These are phyloP conservation scores for Pseudomyrmex dendroicus DNA, from an alignment of 1,140 invertebrate species.

Conservation along the genomic window DNA sequence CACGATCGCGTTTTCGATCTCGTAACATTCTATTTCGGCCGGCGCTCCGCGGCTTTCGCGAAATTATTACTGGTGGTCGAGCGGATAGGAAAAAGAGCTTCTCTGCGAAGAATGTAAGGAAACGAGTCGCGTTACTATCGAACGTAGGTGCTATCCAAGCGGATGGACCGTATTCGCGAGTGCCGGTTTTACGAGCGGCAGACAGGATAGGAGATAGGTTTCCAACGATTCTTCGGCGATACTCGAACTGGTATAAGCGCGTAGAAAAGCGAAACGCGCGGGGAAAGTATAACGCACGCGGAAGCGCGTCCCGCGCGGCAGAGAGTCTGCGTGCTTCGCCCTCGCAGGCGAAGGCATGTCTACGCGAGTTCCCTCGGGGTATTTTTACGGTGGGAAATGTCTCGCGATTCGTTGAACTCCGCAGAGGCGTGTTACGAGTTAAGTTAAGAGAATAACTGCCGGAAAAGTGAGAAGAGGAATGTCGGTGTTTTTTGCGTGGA, in stretches of 20 bases:
- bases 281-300: constrained; percentile 35
- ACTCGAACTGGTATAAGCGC: constrained; percentile 28
- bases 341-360: constrained; percentile 33
- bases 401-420: constrained; percentile 53
- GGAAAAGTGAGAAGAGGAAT: background rate
- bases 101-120: constrained; percentile 33
- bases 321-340: constrained; percentile 26
- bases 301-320: background rate
- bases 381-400: constrained; percentile 47
- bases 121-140: constrained; percentile 60
- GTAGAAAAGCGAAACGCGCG: constrained; percentile 19
- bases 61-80: constrained; percentile 58
- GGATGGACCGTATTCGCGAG: constrained; percentile 71
- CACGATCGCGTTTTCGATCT: constrained; percentile 40
- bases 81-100: constrained; percentile 46
- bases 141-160: constrained; percentile 70
- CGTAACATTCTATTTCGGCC: constrained; percentile 61
- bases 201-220: constrained; percentile 65
- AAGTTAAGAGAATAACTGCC: constrained; percentile 27
- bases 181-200: constrained; percentile 72
- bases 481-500: background rate
- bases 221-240: constrained; percentile 56
- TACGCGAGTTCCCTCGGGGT: constrained; percentile 1
- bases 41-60: constrained; percentile 28
- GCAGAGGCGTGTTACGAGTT: constrained; percentile 25